These are phyloP conservation scores for Tyrannus savana DNA, from an alignment of 2,113 vertebrate species.

Conservation along the genomic window DNA sequence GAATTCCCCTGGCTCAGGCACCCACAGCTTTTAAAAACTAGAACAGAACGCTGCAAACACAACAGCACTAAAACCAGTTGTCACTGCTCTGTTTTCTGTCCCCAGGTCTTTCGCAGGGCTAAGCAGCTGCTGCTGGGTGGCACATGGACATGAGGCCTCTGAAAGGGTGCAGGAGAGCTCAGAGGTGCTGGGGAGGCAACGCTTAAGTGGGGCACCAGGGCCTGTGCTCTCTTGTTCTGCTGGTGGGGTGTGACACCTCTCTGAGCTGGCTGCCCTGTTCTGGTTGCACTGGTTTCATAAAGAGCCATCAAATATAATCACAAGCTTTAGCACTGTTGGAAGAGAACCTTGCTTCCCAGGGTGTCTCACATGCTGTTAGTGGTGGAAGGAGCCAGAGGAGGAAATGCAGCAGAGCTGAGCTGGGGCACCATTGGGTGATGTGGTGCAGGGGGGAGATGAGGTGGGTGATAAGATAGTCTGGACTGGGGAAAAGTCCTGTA, in stretches of 20 bases:
- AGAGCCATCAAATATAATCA: background rate
- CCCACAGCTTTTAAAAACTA: background rate
- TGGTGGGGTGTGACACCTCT: background rate
- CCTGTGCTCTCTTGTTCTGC: background rate
- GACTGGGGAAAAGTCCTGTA: background rate
- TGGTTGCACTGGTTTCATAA: background rate
- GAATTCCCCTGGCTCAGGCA: background rate
- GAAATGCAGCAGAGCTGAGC: background rate
- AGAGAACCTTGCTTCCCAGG: background rate
- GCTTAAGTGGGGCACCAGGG: background rate
- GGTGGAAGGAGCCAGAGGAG: background rate
- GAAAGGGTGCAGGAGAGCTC: background rate
- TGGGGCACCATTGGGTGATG: background rate
- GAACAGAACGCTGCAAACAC: background rate
- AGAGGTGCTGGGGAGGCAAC: background rate
- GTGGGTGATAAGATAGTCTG: background rate
- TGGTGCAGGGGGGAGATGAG: fast-evolving
- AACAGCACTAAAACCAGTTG: background rate
- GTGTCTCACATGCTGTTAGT: background rate
- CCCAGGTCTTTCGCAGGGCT: background rate
- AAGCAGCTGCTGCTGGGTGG: background rate
- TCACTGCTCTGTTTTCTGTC: background rate
- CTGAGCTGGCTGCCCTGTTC: background rate
- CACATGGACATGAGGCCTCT: background rate
- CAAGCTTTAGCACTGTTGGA: background rate